Conservation (phyloP, 2,888 invertebrate species). For the Fragum whitleyi region DNA sequence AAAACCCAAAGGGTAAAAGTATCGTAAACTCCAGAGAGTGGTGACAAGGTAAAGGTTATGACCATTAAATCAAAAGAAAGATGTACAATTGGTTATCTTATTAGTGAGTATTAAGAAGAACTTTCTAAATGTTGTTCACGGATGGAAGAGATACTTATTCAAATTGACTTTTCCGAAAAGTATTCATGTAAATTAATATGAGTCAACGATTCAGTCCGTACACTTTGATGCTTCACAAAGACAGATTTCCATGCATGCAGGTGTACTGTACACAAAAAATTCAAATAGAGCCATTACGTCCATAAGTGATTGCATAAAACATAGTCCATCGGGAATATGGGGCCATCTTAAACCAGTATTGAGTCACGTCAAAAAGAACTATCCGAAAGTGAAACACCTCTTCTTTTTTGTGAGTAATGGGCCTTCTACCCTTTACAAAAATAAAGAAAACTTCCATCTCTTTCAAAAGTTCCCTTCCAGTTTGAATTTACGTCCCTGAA, state of each 20-base stretch:
- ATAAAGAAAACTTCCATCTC: slow-evolving; percentile 31
- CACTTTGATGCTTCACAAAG: too few relatives aligned
- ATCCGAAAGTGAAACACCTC: slow-evolving; percentile 45
- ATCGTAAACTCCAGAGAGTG: slow-evolving; percentile 11
- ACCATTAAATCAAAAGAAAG: slow-evolving; percentile 38
- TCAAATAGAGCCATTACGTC: too few relatives aligned
- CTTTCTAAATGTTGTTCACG: slow-evolving; percentile 41
- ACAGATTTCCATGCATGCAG: too few relatives aligned
- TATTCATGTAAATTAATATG: slow-evolving; percentile 80
- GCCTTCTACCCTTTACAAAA: slow-evolving; percentile 81
- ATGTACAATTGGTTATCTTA: slow-evolving; percentile 28
- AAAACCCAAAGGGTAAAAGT: slow-evolving; percentile 27
- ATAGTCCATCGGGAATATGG: slow-evolving; percentile 84
- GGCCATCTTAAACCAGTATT: slow-evolving; percentile 81
- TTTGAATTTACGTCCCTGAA: too few relatives aligned
- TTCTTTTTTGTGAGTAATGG: slow-evolving; percentile 72
- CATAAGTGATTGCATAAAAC: slow-evolving; percentile 56
- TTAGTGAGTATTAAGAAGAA: slow-evolving; percentile 26
- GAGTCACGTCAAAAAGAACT: slow-evolving; percentile 38
- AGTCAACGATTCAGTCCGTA: slow-evolving; percentile 82
- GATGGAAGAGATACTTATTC: slow-evolving; percentile 66
- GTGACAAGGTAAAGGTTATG: slow-evolving; percentile 21
- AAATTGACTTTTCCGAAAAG: slow-evolving; percentile 84
- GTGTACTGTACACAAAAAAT: too few relatives aligned
- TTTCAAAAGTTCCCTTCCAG: too few relatives aligned